Evolutionary conservation across 2,888 invertebrate genomes (phyloP).

Genomic region (Cremastinae sp.): DNA sequence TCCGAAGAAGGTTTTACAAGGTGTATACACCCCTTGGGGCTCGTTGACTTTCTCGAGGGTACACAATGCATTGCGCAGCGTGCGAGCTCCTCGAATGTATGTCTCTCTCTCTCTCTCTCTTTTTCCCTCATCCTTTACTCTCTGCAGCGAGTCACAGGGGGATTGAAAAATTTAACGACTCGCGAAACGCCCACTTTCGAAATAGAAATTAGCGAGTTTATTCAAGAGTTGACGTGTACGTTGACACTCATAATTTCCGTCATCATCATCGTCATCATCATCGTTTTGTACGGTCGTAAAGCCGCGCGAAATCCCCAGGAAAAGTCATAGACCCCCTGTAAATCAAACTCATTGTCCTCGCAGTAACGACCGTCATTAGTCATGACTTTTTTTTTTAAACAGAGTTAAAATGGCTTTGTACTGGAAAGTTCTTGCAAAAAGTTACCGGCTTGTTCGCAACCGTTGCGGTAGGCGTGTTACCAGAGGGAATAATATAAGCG

Average conservation of each 20-base stretch:
- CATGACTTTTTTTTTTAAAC: slow-evolving; percentile 72
- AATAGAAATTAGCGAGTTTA: slow-evolving; percentile 67
- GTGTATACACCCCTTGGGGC: slow-evolving; percentile 30
- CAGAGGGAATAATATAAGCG: slow-evolving; percentile 34
- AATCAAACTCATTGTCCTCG: slow-evolving; percentile 68
- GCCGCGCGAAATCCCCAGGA: slow-evolving; percentile 21
- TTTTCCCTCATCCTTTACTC: not conserved
- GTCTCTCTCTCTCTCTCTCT: slow-evolving; percentile 1
- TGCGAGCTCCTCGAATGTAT: not conserved
- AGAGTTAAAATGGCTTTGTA: slow-evolving; percentile 59
- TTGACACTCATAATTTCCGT: slow-evolving; percentile 45
- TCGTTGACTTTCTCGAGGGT: slow-evolving; percentile 44
- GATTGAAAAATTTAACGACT: slow-evolving; percentile 28
- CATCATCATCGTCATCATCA: slow-evolving; percentile 44
- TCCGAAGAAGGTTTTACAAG: slow-evolving; percentile 33
- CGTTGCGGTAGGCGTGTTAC: slow-evolving; percentile 66
- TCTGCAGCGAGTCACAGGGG: not conserved
- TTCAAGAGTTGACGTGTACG: slow-evolving; percentile 50
- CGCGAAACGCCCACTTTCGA: slow-evolving; percentile 50
- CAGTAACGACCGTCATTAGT: slow-evolving; percentile 69
- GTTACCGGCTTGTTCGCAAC: not conserved
- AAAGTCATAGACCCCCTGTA: slow-evolving; percentile 51
- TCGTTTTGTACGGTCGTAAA: slow-evolving; percentile 31
- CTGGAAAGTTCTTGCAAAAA: slow-evolving; percentile 20
- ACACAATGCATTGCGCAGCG: not conserved